These are phyloP conservation scores for Aphelenchoides bicaudatus DNA, from an alignment of 2,888 invertebrate genomes.

Conservation along the genomic window DNA sequence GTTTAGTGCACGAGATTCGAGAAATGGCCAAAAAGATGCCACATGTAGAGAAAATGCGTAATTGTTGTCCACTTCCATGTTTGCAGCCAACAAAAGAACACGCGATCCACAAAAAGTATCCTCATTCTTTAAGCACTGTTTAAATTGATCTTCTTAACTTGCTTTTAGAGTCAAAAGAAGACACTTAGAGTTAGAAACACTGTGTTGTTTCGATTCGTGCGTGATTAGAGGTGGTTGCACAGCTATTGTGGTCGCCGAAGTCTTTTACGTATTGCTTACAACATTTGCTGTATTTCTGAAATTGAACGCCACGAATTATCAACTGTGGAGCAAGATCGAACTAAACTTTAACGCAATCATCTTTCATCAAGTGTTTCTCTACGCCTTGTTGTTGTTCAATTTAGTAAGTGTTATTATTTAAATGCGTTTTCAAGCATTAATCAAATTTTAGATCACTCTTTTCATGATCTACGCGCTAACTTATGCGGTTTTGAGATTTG, in stretches of 20 bases:
- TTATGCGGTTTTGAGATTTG: conserved; percentile 37
- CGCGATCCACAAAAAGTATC: conserved; percentile 12
- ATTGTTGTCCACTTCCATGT: conserved; percentile 18
- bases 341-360: conserved; percentile 36
- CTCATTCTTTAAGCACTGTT: neutral
- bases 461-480: conserved; percentile 31
- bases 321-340: conserved; percentile 34
- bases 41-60: conserved; percentile 15
- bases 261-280: conserved; percentile 32
- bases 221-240: conserved; percentile 56
- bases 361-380: conserved; percentile 39
- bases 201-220: conserved; percentile 56
- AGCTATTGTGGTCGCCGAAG: conserved; percentile 50
- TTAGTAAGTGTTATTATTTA: conserved; percentile 21
- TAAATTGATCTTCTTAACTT: neutral
- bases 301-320: conserved; percentile 32
- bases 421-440: conserved; percentile 1
- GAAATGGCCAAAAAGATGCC: conserved; percentile 17
- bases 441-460: conserved; percentile 26
- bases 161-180: conserved; percentile 49
- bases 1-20: conserved; percentile 5
- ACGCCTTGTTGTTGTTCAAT: conserved; percentile 35
- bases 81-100: conserved; percentile 9
- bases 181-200: conserved; percentile 55
- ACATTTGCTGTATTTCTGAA: conserved; percentile 24